Conservation (phyloP, 2,797 vertebrate species). For the Cichlasoma orientale region DNA sequence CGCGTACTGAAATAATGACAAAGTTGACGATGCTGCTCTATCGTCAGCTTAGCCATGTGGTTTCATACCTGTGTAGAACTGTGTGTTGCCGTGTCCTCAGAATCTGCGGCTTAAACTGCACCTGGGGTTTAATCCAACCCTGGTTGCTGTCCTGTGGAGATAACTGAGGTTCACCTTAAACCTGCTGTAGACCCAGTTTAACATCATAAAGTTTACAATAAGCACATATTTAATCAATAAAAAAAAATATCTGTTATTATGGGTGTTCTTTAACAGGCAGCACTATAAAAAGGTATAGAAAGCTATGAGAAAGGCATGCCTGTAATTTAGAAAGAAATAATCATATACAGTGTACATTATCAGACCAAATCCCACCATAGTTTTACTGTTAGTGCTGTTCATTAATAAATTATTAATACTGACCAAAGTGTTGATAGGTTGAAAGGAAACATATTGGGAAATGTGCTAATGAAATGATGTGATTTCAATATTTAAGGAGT, state of each 20-base stretch:
- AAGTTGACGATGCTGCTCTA: not conserved
- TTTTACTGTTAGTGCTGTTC: not conserved
- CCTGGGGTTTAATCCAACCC: not conserved
- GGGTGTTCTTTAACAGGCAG: not conserved
- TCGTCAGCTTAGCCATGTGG: not conserved
- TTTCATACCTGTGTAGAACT: not conserved
- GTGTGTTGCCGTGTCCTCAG: not conserved
- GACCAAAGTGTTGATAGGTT: not conserved
- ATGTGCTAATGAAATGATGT: not conserved
- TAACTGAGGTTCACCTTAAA: not conserved
- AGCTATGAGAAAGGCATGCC: not conserved
- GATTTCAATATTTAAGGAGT: not conserved
- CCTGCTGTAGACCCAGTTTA: not conserved
- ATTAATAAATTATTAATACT: not conserved
- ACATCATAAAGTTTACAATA: not conserved
- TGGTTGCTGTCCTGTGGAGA: not conserved
- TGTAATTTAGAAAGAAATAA: not conserved
- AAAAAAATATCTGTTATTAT: no score
- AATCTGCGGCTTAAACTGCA: not conserved
- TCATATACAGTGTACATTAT: not conserved
- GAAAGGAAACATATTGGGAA: not conserved
- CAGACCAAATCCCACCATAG: not conserved
- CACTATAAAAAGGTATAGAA: no score
- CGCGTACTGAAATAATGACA: not conserved
- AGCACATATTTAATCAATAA: no score